Evolutionary conservation across 2,113 vertebrate species (phyloP).

Genomic region (Erythrocercus mccallii): DNA sequence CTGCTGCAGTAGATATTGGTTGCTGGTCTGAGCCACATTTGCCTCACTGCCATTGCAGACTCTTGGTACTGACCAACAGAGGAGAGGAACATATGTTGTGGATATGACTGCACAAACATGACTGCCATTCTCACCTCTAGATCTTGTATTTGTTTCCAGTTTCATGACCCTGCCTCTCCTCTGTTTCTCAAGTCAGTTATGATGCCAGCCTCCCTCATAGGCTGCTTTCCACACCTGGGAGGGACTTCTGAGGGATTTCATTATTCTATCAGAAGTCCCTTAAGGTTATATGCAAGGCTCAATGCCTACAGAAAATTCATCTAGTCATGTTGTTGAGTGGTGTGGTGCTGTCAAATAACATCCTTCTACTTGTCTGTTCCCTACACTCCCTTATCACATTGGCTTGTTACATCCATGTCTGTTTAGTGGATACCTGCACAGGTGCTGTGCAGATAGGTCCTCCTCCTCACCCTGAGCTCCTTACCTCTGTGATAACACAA

Average conservation of each 20-base stretch:
- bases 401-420: rapidly evolving
- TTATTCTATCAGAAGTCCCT: background rate
- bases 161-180: background rate
- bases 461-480: background rate
- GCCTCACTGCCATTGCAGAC: background rate
- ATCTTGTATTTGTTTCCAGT: background rate
- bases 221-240: background rate
- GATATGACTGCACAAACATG: background rate
- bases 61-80: background rate
- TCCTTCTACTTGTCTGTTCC: background rate
- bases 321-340: no score
- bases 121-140: background rate
- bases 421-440: background rate
- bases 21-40: background rate
- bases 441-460: background rate
- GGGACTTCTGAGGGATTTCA: background rate
- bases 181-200: background rate
- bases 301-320: background rate
- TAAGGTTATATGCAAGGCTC: background rate
- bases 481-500: no score
- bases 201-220: background rate
- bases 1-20: rapidly evolving
- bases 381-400: background rate
- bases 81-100: rapidly evolving
- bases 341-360: background rate